A percentile compares a stretch with the other conserved stretches of the same genome.
These are phyloP conservation scores for Fissipunctia ypsillon DNA, from an alignment of 2,888 invertebrate species.

Conservation along the genomic window DNA sequence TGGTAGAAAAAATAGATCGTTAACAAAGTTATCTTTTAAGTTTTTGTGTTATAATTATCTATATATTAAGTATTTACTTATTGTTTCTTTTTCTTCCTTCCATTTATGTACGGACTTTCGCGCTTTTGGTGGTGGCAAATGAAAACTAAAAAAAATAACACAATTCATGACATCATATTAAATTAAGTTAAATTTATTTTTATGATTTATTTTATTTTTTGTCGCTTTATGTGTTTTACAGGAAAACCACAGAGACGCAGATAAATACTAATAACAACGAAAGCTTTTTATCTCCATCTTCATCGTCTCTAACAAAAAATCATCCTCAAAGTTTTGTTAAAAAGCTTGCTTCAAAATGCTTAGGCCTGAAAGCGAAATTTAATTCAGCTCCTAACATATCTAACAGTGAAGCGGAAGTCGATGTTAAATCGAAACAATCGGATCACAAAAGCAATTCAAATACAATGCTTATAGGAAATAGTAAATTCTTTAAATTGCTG, in stretches of 20 bases:
- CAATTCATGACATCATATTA: constrained; percentile 52
- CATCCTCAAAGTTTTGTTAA: constrained; percentile 88
- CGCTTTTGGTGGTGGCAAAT: constrained; percentile 73
- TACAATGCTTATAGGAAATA: constrained; percentile 86
- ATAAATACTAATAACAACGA: constrained; percentile 86
- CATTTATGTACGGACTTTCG: constrained; percentile 30
- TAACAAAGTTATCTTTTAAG: constrained; percentile 13
- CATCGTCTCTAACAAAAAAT: constrained; percentile 86
- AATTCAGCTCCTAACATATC: constrained; percentile 89
- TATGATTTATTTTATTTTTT: constrained; percentile 78
- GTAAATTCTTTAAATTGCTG: constrained; percentile 87
- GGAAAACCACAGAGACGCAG: constrained; percentile 88
- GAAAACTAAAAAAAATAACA: constrained; percentile 59
- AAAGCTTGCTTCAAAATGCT: constrained; percentile 90
- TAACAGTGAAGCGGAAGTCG: constrained; percentile 82
- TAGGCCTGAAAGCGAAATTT: constrained; percentile 88
- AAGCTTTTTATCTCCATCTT: constrained; percentile 85
- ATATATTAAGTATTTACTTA: constrained; percentile 15
- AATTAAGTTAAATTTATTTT: constrained; percentile 60
- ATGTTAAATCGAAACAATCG: constrained; percentile 78
- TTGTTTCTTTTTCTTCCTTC: constrained; percentile 47
- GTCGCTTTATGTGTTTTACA: constrained; percentile 89
- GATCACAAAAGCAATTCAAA: constrained; percentile 80
- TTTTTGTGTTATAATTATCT: constrained; percentile 21
- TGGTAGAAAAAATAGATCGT: constrained; percentile 65